Base-by-base conservation (phyloP, 2,113 vertebrate genomes). In the Rhinogobius similis region DNA sequence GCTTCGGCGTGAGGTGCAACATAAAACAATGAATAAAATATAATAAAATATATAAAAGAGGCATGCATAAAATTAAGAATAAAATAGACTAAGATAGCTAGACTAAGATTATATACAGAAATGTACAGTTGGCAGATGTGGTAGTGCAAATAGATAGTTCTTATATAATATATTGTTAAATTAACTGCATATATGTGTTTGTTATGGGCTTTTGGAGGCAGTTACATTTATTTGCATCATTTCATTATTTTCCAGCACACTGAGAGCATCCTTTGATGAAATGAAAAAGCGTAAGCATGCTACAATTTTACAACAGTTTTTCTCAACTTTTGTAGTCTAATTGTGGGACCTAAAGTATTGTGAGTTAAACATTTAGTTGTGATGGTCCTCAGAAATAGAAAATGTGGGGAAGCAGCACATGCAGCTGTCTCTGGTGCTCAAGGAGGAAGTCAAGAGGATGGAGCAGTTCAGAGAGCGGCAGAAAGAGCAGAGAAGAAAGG, bases 401-500 rank as follows among this genome's bases (percentile, higher is more conserved):
- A 96, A 87, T 0, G 89, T 96, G 36, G 97, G 97, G 62, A 95
- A 95, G 62, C 86, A 96, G 29, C 97, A 99, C 68, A 91, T 98
- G 78, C 95, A 98, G 70, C 90, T 98, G 52, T 94, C 96, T 36
- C 74, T 82, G 20, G 70, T 92, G 73, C 86, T 99, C 63, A 95
- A 92, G 7, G 96, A 97, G n/a, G 97, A 99, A 76, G 78, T 93
- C 55, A 96, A 93, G 78, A 93, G 93, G 73, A 94, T 98, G 44
- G 97, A 98, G 80, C 93, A 94, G 70, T 98, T 98, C 87, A 91
- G 96, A 69, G 97, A 98, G 76, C 87, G 94, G 32, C 97, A 99
- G 89, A 99, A 98, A 85, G 97, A 98, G 5, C 95, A 97, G 82
- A 92, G 95, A 11, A 98, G 95, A 86, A 98, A 96, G 94, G 97